phyloP scores from a whole-genome alignment of 2,113 vertebrate genomes.

The Lepus europaeus region DNA sequence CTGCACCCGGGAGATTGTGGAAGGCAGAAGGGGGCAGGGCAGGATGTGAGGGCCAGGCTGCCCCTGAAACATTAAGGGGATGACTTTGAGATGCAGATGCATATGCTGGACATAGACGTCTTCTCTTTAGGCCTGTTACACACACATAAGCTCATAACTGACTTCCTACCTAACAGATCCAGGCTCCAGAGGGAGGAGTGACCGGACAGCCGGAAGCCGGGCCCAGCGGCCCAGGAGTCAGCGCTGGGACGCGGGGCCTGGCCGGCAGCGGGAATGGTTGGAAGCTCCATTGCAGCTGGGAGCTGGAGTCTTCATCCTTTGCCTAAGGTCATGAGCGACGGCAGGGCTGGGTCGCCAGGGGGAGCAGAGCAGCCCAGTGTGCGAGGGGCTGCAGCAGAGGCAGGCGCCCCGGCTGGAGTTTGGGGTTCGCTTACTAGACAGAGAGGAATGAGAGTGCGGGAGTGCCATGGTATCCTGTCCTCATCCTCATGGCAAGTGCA shows the following conservation, averaged over 20 bases:
- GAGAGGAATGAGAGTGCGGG: background rate
- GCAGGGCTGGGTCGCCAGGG: background rate
- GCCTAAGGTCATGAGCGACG: background rate
- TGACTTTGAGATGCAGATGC: no score
- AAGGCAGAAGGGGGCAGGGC: no score
- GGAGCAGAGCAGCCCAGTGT: background rate
- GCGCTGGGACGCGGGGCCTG: conserved; percentile 24
- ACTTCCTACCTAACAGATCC: background rate
- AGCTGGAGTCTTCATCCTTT: conserved; percentile 55
- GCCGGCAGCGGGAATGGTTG: background rate
- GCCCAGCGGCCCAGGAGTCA: conserved; percentile 42
- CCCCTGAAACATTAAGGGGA: no score
- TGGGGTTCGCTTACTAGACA: background rate
- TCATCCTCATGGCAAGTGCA: no score
- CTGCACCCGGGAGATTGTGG: no score
- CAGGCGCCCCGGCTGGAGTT: background rate
- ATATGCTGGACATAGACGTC: no score
- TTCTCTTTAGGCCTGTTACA: no score
- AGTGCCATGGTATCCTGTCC: no score
- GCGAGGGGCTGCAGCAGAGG: no score
- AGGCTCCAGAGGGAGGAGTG: conserved; percentile 60
- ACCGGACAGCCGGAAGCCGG: conserved; percentile 56
- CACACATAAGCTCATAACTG: no score
- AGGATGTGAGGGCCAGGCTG: no score
- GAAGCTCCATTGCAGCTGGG: background rate